These are phyloP conservation scores for Motacilla tschutschensis DNA, from an alignment of 2,113 vertebrate species.

Conservation along the genomic window DNA sequence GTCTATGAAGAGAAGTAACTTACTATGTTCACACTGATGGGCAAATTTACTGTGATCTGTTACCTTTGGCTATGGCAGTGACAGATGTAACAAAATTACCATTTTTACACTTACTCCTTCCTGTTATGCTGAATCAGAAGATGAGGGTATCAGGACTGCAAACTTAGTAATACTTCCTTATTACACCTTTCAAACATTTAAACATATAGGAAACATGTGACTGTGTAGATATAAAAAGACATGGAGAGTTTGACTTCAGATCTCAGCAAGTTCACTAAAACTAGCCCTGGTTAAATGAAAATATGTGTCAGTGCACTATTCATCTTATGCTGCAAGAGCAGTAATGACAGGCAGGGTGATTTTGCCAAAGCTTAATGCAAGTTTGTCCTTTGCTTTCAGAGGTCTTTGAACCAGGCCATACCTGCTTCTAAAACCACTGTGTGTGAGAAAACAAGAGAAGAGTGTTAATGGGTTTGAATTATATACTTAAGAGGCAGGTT, in stretches of 20 bases:
- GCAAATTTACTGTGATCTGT: not conserved
- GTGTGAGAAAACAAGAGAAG: not conserved
- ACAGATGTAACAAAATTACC: not conserved
- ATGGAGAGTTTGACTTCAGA: not conserved
- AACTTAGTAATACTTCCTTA: not conserved
- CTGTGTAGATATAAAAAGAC: not conserved
- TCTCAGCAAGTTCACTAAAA: not conserved
- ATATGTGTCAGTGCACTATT: not conserved
- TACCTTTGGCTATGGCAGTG: not conserved
- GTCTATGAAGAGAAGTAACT: constrained; percentile 7
- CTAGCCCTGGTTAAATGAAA: not conserved
- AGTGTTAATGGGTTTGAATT: not conserved
- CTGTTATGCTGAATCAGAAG: not conserved
- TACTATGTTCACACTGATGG: not conserved
- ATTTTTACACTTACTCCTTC: not conserved
- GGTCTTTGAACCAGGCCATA: not conserved
- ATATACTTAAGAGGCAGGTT: not conserved
- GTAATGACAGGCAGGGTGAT: not conserved
- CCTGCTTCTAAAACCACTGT: not conserved
- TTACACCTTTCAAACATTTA: not conserved
- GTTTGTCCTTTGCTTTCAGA: not conserved
- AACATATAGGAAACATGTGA: not conserved
- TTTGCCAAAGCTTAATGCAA: not conserved
- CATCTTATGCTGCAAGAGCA: not conserved
- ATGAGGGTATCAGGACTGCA: not conserved